These are phyloP conservation scores for Bellardia bayeri DNA, from an alignment of 2,888 invertebrate species.

Conservation along the genomic window DNA sequence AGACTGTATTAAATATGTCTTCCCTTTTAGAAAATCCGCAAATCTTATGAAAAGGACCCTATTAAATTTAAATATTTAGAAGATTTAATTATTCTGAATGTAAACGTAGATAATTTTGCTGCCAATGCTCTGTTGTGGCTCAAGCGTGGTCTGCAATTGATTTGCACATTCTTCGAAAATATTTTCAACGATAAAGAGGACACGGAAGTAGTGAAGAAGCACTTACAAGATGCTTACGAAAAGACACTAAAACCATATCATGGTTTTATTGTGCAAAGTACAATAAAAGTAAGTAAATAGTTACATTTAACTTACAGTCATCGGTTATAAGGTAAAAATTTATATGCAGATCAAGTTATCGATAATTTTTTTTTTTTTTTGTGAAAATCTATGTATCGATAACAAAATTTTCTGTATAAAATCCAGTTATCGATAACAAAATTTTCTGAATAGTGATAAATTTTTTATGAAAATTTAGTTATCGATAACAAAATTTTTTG, in stretches of 20 bases:
- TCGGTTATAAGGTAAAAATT: too few relatives aligned
- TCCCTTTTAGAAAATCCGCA: conserved; percentile 86
- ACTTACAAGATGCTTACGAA: conserved; percentile 88
- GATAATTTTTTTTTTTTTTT: background rate
- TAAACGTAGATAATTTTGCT: conserved; percentile 85
- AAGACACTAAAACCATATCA: conserved; percentile 90
- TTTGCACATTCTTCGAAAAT: conserved; percentile 83
- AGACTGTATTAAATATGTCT: background rate
- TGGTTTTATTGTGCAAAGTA: conserved; percentile 90
- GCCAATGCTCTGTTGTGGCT: conserved; percentile 90
- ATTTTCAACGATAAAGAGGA: conserved; percentile 80
- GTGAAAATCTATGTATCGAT: background rate
- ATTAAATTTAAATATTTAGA: conserved; percentile 87
- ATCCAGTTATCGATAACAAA: conserved; percentile 6
- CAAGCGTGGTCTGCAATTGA: conserved; percentile 85
- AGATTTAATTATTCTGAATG: conserved; percentile 88
- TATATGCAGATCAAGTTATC: too few relatives aligned
- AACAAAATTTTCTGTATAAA: background rate
- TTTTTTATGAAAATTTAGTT: too few relatives aligned
- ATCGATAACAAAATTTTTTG: too few relatives aligned
- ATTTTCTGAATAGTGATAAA: too few relatives aligned
- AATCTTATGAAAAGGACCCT: conserved; percentile 85
- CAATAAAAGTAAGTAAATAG: conserved; percentile 87
- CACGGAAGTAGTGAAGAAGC: conserved; percentile 86
- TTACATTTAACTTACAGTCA: too few relatives aligned